Conservation (phyloP, 2,888 invertebrate genomes). For the Sphinx pinastri region DNA sequence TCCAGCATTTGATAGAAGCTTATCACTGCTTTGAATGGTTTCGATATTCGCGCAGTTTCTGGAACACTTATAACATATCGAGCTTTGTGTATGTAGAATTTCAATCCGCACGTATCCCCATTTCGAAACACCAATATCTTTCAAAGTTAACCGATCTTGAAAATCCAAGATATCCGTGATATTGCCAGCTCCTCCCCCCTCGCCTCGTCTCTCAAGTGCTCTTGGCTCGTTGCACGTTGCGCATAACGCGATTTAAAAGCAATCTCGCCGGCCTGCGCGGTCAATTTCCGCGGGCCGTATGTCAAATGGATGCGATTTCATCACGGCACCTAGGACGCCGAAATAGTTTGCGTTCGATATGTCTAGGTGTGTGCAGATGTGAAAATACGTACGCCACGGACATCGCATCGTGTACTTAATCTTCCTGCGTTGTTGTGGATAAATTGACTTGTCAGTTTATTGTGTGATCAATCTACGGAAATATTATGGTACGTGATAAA, state of each 20-base stretch:
- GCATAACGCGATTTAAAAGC: constrained; percentile 78
- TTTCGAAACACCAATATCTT: constrained; percentile 2
- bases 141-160: constrained; percentile 1
- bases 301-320: constrained; percentile 35
- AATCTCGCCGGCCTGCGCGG: constrained; percentile 68
- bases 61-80: background rate
- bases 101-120: background rate
- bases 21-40: background rate
- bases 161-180: constrained; percentile 32
- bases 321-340: constrained; percentile 29
- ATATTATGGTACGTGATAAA: too few species aligned
- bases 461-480: too few species aligned
- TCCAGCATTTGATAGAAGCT: background rate
- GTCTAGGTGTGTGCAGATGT: too few species aligned
- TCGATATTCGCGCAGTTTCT: background rate
- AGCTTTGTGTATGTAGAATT: background rate
- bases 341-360: background rate
- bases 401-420: too few species aligned
- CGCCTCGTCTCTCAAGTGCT: constrained; percentile 12
- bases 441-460: too few species aligned
- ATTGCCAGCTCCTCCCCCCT: constrained; percentile 22
- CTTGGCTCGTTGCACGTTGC: constrained; percentile 50
- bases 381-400: too few species aligned
- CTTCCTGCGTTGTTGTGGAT: too few species aligned
- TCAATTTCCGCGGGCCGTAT: constrained; percentile 65